Evolutionary conservation across 2,888 invertebrate genomes (phyloP).

Genomic region (Entomobrya multifasciata): DNA sequence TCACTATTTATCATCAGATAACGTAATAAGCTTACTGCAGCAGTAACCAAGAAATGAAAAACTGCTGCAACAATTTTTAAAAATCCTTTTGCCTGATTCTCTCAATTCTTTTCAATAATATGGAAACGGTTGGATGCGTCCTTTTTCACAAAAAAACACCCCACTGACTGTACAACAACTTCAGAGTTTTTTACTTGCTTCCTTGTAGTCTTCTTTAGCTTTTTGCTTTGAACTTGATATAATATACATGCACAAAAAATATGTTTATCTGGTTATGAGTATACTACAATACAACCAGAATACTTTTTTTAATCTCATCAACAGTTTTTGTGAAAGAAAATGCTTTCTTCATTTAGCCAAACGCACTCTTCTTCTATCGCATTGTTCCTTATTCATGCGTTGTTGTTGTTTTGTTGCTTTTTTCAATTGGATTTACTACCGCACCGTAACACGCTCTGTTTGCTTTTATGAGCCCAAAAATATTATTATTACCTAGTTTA

Average conservation of each 20-base stretch:
- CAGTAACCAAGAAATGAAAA: slow-evolving; percentile 21
- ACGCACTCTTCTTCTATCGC: neutral
- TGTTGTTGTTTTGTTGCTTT: slow-evolving; percentile 1
- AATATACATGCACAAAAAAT: neutral
- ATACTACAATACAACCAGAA: neutral
- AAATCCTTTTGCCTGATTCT: slow-evolving; percentile 14
- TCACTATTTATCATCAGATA: neutral
- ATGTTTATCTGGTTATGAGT: neutral
- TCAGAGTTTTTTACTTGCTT: neutral
- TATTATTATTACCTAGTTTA: slow-evolving; percentile 26
- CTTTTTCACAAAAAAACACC: slow-evolving; percentile 20
- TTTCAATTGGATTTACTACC: neutral
- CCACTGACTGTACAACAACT: slow-evolving; percentile 20
- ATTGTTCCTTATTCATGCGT: slow-evolving; percentile 52
- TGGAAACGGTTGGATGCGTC: slow-evolving; percentile 66
- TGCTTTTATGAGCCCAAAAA: slow-evolving; percentile 46
- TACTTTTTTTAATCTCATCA: neutral
- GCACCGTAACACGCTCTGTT: slow-evolving; percentile 66
- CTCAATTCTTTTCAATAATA: slow-evolving; percentile 24
- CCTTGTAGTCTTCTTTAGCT: slow-evolving; percentile 11
- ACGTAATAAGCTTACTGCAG: neutral
- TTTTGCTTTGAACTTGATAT: slow-evolving; percentile 49
- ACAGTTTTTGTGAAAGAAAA: neutral
- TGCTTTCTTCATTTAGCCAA: neutral
- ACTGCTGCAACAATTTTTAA: slow-evolving; percentile 20